A percentile compares a stretch with the other conserved stretches of the same genome.
These are phyloP conservation scores for Gonatopus flavifemur DNA, from an alignment of 1,140 invertebrate species.

Conservation along the genomic window DNA sequence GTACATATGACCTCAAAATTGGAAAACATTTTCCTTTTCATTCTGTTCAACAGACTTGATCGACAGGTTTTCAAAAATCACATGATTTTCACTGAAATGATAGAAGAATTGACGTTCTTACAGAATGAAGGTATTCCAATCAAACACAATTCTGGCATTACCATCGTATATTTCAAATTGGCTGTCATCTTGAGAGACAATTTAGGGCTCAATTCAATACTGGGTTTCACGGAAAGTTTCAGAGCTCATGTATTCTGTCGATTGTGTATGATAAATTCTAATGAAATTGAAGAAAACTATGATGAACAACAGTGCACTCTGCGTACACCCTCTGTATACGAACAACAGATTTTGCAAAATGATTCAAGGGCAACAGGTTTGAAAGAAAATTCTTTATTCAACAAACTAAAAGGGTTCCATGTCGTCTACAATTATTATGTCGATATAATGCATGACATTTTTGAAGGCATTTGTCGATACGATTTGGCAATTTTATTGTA, in stretches of 20 bases:
- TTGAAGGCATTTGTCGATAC: no score
- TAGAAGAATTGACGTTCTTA: constrained; percentile 14
- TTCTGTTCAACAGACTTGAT: constrained; percentile 18
- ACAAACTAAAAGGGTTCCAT: neutral
- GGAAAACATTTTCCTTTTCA: no score
- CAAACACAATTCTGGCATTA: constrained; percentile 3
- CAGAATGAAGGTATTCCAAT: constrained; percentile 15
- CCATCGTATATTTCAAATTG: constrained; percentile 14
- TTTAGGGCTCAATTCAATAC: constrained; percentile 10
- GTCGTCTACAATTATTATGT: constrained; percentile 8
- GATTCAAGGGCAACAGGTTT: constrained; percentile 1
- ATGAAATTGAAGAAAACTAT: neutral
- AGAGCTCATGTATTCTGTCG: constrained; percentile 13
- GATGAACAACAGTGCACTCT: constrained; percentile 6
- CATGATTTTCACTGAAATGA: constrained; percentile 11
- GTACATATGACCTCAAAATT: no score
- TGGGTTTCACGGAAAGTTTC: constrained; percentile 12
- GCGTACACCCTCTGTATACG: constrained; percentile 14
- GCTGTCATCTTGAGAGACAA: constrained; percentile 11
- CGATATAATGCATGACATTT: constrained; percentile 19
- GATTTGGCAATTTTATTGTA: constrained; percentile 6
- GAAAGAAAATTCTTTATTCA: neutral
- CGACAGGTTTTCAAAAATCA: constrained; percentile 15
- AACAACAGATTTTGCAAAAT: constrained; percentile 4
- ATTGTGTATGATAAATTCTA: constrained; percentile 3